Conservation (phyloP, 2,888 invertebrate species). For the Eutolmus rufibarbis region DNA sequence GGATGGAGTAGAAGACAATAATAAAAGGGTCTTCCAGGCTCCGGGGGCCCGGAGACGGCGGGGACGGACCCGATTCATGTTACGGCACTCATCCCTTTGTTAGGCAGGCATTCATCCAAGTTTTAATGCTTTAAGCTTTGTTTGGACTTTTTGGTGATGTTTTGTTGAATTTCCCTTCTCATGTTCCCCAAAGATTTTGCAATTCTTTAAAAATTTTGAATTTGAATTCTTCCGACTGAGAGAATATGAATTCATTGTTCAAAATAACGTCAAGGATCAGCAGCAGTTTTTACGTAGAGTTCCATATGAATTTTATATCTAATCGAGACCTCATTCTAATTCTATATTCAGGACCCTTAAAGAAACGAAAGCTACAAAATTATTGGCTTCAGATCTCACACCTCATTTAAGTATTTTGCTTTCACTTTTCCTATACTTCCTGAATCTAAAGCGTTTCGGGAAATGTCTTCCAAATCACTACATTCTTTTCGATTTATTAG, state of each 20-base stretch:
- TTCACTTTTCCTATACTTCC: too few relatives aligned
- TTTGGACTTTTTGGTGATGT: neutral
- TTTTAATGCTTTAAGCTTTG: conserved; percentile 34
- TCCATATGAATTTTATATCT: too few relatives aligned
- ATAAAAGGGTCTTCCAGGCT: conserved; percentile 12
- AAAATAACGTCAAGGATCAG: neutral
- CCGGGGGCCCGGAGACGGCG: neutral
- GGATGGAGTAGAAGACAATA: conserved; percentile 29
- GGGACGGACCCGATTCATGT: conserved; percentile 11
- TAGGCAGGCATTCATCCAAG: conserved; percentile 31
- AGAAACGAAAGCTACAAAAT: too few relatives aligned
- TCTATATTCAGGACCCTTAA: neutral
- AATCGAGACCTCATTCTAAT: neutral
- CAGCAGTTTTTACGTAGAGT: neutral
- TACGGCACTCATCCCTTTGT: conserved; percentile 34
- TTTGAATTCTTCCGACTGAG: neutral
- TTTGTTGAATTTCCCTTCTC: conserved; percentile 18
- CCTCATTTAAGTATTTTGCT: too few relatives aligned
- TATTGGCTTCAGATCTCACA: too few relatives aligned
- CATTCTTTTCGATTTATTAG: too few relatives aligned
- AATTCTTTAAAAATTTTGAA: neutral
- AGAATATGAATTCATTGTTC: neutral
- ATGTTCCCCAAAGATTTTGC: neutral
- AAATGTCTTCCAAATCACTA: too few relatives aligned
- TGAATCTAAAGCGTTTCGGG: too few relatives aligned